Evolutionary conservation across 2,797 vertebrate species (phyloP).

Genomic region (Acridotheres tristis): DNA sequence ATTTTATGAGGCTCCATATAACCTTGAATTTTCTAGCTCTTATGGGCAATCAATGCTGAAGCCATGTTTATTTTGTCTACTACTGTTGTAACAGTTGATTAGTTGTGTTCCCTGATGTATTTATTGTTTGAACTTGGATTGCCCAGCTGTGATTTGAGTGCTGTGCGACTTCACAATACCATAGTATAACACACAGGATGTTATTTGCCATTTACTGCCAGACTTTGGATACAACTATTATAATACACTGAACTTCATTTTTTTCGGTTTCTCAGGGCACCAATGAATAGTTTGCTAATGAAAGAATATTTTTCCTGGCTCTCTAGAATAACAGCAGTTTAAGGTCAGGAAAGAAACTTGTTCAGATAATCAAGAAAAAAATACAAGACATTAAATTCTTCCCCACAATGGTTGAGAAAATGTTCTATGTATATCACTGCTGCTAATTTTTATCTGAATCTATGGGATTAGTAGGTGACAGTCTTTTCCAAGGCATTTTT

Average conservation of each 20-base stretch:
- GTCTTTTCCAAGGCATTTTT: not conserved
- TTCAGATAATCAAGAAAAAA: not conserved
- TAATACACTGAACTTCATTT: not conserved
- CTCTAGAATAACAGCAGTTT: not conserved
- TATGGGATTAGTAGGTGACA: not conserved
- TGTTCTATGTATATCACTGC: not conserved
- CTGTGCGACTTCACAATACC: not conserved
- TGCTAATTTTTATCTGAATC: not conserved
- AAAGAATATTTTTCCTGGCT: not conserved
- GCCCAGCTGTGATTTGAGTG: not conserved
- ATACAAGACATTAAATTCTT: not conserved
- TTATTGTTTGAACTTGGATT: slow-evolving; percentile 4
- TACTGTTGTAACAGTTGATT: not conserved
- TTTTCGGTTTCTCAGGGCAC: not conserved
- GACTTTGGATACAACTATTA: not conserved
- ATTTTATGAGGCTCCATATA: not conserved
- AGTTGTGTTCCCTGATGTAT: not conserved
- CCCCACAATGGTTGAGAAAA: not conserved
- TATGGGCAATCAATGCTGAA: not conserved
- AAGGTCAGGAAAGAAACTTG: not conserved
- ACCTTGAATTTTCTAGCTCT: not conserved
- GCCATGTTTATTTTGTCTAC: not conserved
- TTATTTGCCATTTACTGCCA: not conserved
- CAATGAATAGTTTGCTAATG: not conserved
- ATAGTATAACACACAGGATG: not conserved